phyloP scores from a whole-genome alignment of 2,888 invertebrate genomes.

The Eilema depressum region DNA sequence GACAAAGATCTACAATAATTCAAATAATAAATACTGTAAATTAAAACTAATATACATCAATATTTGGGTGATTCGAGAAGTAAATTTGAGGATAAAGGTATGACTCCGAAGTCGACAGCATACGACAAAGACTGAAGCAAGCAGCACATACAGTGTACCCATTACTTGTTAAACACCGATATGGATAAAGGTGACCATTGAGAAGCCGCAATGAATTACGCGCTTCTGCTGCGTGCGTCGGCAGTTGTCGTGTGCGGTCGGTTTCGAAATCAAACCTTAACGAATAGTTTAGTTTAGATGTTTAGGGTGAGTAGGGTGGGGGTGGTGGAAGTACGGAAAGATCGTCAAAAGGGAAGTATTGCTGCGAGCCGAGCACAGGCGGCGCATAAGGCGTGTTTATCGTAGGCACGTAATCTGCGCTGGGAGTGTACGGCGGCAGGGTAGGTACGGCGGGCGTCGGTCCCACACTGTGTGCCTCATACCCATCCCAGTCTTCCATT shows the following conservation, averaged over 20 bases:
- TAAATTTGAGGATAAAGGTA: conserved; percentile 25
- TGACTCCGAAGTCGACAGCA: too few species aligned
- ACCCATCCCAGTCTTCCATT: conserved; percentile 88
- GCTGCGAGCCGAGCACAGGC: conserved; percentile 75
- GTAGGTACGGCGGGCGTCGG: conserved; percentile 86
- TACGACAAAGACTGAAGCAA: too few species aligned
- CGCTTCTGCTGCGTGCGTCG: too few species aligned
- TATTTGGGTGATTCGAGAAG: conserved; percentile 45
- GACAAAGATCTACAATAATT: conserved; percentile 32
- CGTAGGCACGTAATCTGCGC: conserved; percentile 70
- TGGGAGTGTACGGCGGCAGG: conserved; percentile 88
- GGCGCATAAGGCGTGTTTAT: conserved; percentile 72
- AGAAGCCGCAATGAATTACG: too few species aligned
- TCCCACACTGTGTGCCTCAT: conserved; percentile 87
- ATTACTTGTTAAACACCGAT: too few species aligned
- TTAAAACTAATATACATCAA: conserved; percentile 49
- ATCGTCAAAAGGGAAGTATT: conserved; percentile 83
- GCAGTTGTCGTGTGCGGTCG: too few species aligned
- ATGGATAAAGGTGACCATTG: too few species aligned
- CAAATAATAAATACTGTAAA: conserved; percentile 32
- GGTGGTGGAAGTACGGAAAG: conserved; percentile 83
- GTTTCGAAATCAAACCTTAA: too few species aligned
- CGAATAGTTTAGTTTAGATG: conserved; percentile 20
- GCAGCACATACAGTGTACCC: too few species aligned
- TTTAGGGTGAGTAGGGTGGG: conserved; percentile 85